Conservation (phyloP, 2,113 vertebrate species). For the Bubo bubo region DNA sequence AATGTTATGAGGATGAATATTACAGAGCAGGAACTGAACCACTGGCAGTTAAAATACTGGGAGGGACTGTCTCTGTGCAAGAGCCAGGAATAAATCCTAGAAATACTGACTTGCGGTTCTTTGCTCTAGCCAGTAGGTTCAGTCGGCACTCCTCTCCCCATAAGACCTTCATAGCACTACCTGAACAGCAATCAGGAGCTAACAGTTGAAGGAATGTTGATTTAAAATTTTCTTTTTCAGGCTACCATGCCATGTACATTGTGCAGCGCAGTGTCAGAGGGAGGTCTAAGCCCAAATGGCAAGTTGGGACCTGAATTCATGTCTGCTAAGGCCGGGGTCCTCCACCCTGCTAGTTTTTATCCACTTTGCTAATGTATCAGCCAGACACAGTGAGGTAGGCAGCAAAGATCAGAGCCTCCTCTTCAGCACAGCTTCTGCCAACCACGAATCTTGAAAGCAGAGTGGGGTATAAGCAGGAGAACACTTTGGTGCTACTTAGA, state of each 20-base stretch:
- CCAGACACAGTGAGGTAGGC: background rate
- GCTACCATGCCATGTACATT: background rate
- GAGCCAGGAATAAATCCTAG: background rate
- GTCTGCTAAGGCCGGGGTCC: background rate
- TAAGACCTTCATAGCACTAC: background rate
- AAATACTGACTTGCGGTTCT: background rate
- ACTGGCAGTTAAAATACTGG: background rate
- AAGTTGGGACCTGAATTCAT: background rate
- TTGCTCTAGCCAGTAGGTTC: background rate
- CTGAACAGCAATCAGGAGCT: background rate
- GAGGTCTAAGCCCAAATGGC: background rate
- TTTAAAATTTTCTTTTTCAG: background rate
- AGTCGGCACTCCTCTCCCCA: accelerated
- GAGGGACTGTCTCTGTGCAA: background rate
- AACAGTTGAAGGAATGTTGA: background rate
- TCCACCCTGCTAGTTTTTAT: background rate
- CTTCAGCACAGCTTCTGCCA: background rate
- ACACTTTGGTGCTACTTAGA: background rate
- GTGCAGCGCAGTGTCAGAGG: background rate
- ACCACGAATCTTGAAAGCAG: background rate
- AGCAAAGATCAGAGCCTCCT: background rate
- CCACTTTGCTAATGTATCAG: background rate
- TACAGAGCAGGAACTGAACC: background rate
- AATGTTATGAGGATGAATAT: background rate
- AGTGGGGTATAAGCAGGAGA: background rate